Conservation (phyloP, 2,113 vertebrate species). For the Ranitomeya variabilis region DNA sequence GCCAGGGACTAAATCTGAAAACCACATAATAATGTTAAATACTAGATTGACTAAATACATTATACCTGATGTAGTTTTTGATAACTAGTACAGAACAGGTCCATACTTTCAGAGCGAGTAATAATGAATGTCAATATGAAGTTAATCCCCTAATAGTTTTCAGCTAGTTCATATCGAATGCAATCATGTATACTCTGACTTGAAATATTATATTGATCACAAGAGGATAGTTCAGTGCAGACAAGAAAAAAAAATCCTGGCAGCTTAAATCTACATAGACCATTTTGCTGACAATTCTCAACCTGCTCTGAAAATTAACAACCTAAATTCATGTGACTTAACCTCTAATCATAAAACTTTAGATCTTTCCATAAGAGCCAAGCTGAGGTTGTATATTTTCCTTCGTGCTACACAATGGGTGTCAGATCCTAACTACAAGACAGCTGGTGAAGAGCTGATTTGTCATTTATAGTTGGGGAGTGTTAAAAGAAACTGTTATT, state of each 20-base stretch:
- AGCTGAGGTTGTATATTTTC: neutral
- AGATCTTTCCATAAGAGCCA: slow-evolving; percentile 7
- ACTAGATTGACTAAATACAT: too few species aligned
- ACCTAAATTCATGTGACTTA: neutral
- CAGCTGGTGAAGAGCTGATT: slow-evolving; percentile 30
- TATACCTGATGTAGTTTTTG: too few species aligned
- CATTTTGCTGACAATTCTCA: neutral
- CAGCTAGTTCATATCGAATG: neutral
- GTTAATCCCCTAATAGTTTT: neutral
- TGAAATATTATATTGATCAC: neutral
- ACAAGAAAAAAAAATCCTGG: neutral
- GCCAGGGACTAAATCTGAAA: too few species aligned
- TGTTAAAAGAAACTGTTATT: slow-evolving; percentile 22
- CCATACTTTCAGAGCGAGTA: too few species aligned
- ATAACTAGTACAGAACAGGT: too few species aligned
- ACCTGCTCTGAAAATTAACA: slow-evolving; percentile 31
- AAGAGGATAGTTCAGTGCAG: neutral
- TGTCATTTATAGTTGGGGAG: slow-evolving; percentile 22
- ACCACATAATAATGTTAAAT: too few species aligned
- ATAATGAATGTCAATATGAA: too few species aligned
- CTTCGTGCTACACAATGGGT: neutral
- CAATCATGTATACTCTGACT: neutral
- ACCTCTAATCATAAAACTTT: slow-evolving; percentile 31
- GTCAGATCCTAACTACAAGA: slow-evolving; percentile 4
- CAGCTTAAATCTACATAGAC: neutral